These are phyloP conservation scores for Trichonephila inaurata DNA, from an alignment of 1,140 invertebrate genomes.

Conservation along the genomic window DNA sequence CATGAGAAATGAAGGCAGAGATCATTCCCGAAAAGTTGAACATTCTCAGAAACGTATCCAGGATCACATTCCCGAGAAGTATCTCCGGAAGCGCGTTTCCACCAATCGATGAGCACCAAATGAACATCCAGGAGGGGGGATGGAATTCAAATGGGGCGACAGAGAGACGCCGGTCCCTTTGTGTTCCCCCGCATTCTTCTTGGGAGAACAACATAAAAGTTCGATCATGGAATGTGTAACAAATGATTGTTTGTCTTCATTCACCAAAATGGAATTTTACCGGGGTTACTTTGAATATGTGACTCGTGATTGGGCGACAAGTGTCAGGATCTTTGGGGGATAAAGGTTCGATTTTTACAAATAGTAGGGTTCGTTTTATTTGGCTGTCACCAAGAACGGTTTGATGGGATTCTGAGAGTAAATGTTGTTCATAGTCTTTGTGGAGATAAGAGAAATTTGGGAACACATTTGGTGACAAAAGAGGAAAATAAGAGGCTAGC, in stretches of 20 bases:
- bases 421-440: too few species aligned
- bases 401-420: too few species aligned
- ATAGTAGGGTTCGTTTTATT: too few species aligned
- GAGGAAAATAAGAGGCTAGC: too few species aligned
- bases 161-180: neutral
- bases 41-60: slow-evolving; percentile 56
- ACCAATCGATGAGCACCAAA: slow-evolving; percentile 63
- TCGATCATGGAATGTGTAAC: slow-evolving; percentile 61
- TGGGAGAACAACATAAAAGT: slow-evolving; percentile 25
- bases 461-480: too few species aligned
- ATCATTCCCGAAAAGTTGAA: slow-evolving; percentile 37
- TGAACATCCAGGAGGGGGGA: slow-evolving; percentile 57
- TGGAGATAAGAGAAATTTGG: too few species aligned
- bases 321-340: neutral
- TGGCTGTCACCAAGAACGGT: too few species aligned
- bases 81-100: neutral
- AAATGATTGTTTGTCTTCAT: slow-evolving; percentile 50
- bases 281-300: neutral
- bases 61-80: slow-evolving; percentile 48
- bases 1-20: slow-evolving; percentile 24
- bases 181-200: neutral
- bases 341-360: too few species aligned
- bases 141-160: slow-evolving; percentile 62
- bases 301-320: neutral
- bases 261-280: neutral